Evolutionary conservation across 2,797 vertebrate genomes (phyloP).

Genomic region (Syngnathus acus): DNA sequence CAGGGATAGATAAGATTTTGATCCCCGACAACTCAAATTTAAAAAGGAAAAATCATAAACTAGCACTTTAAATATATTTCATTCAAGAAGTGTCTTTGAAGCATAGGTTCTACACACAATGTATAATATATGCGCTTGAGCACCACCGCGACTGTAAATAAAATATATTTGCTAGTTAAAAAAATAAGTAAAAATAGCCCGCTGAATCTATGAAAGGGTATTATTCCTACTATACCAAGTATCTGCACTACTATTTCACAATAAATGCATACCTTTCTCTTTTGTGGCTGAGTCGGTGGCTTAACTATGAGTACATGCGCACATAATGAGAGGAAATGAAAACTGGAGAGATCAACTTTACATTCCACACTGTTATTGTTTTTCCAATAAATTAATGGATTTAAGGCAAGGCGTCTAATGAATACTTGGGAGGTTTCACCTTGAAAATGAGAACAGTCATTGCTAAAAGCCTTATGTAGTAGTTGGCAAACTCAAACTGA

Average conservation of each 20-base stretch:
- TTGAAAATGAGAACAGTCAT: slow-evolving; percentile 23
- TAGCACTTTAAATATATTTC: background rate
- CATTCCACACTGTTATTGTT: background rate
- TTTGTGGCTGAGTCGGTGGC: slow-evolving; percentile 5
- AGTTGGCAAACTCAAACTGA: slow-evolving; percentile 8
- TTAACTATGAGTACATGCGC: slow-evolving; percentile 7
- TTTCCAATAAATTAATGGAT: slow-evolving; percentile 9
- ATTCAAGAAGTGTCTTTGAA: background rate
- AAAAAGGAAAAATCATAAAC: background rate
- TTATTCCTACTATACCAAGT: background rate
- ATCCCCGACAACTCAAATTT: background rate
- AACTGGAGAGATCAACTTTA: slow-evolving; percentile 1
- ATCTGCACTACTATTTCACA: background rate
- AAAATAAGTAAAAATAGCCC: background rate
- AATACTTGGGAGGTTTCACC: slow-evolving; percentile 9
- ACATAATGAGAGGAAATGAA: slow-evolving; percentile 12
- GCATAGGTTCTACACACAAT: background rate
- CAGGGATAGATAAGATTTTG: slow-evolving; percentile 10
- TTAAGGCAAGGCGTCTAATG: slow-evolving; percentile 8
- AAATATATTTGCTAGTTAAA: too few relatives aligned
- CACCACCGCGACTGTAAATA: background rate
- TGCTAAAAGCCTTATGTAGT: slow-evolving; percentile 3
- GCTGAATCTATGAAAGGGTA: too few relatives aligned
- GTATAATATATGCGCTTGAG: background rate
- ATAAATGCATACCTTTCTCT: slow-evolving; percentile 6